Evolutionary conservation across 2,797 vertebrate species (phyloP).

Genomic region (Eulemur mongoz): DNA sequence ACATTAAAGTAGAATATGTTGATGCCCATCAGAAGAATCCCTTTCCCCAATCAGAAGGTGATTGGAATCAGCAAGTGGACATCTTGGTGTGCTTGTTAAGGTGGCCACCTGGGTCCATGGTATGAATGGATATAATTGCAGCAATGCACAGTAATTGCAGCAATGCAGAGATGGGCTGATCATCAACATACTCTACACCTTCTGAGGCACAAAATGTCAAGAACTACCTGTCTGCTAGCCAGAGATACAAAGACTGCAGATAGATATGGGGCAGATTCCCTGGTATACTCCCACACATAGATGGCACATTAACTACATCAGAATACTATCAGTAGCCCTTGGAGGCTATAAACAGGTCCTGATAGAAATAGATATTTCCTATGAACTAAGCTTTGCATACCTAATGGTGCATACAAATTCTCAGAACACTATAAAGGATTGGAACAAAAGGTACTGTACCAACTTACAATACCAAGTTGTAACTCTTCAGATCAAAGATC

Average conservation of each 20-base stretch:
- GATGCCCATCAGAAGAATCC: background rate
- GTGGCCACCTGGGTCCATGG: background rate
- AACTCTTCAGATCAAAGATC: background rate
- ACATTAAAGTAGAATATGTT: background rate
- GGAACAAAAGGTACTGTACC: background rate
- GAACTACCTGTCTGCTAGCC: background rate
- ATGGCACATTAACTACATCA: background rate
- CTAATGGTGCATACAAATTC: background rate
- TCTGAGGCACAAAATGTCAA: background rate
- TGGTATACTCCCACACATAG: background rate
- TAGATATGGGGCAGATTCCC: background rate
- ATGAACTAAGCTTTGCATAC: background rate
- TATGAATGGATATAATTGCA: background rate
- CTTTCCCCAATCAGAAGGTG: background rate
- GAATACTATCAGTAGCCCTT: background rate
- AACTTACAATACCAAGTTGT: background rate
- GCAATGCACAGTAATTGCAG: no score
- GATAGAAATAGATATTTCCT: background rate
- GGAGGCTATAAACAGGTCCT: background rate
- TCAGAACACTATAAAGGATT: background rate
- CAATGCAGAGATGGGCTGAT: background rate
- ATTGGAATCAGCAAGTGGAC: background rate
- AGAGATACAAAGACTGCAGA: background rate
- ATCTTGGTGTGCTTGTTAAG: background rate
- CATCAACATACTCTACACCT: background rate